Evolutionary conservation across 2,113 vertebrate genomes (phyloP).

Genomic region (Ammodytes dubius): DNA sequence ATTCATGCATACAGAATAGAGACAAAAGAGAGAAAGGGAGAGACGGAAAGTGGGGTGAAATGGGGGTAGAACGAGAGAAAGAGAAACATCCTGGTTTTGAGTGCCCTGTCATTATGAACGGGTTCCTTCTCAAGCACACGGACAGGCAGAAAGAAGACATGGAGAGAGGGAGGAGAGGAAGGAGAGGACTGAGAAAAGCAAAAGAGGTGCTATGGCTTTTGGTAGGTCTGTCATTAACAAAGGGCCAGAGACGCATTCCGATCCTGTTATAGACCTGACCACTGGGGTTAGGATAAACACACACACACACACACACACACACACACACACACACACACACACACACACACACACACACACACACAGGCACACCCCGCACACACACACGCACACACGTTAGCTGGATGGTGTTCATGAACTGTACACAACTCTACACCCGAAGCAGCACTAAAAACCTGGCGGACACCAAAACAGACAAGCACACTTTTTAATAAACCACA

Average conservation of each 20-base stretch:
- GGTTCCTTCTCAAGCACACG: conserved; percentile 59
- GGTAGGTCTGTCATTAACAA: conserved; percentile 85
- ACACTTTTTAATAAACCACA: conserved; percentile 26
- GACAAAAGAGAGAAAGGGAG: conserved; percentile 71
- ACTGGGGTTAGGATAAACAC: conserved; percentile 75
- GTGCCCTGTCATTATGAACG: conserved; percentile 74
- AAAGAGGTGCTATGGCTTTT: conserved; percentile 84
- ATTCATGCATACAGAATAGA: conserved; percentile 35
- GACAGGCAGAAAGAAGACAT: conserved; percentile 45
- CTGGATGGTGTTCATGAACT: conserved; percentile 67
- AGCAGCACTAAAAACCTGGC: conserved; percentile 54
- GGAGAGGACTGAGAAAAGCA: conserved; percentile 59
- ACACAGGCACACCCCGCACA: conserved; percentile 34
- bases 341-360: conserved; percentile 43
- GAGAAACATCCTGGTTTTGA: conserved; percentile 75
- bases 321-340: conserved; percentile 53
- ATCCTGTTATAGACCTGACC: conserved; percentile 84
- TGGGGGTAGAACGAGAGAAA: conserved; percentile 55
- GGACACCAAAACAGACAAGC: conserved; percentile 40
- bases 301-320: conserved; percentile 46
- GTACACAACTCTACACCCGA: conserved; percentile 64
- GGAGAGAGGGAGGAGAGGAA: conserved; percentile 63
- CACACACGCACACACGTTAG: conserved; percentile 22
- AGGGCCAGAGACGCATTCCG: conserved; percentile 82
- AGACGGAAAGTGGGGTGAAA: conserved; percentile 49